Base-by-base conservation (phyloP, 2,113 vertebrate genomes). In the Scomber scombrus region DNA sequence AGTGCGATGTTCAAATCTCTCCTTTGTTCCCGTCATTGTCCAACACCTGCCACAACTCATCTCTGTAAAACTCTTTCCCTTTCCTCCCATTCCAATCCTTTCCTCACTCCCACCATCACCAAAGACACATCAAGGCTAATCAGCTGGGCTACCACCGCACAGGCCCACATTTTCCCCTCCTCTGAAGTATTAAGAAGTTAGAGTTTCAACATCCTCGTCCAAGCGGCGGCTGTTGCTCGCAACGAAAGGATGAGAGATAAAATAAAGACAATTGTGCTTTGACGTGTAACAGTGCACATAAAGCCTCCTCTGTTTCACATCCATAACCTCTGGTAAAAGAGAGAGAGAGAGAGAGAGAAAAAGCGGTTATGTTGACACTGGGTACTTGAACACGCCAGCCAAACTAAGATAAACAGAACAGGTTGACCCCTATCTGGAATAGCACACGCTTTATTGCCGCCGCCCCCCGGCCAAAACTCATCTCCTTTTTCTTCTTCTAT, bases 41-140 rank as follows among this genome's bases (percentile, higher is more conserved):
- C 84, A 86, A 88, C 85, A 91, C 90, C 90, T 89, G 89, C 80
- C 88, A 90, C 82, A 89, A 85, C 78, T 87, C 87, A 88, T 90
- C 85, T 86, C 75, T 21, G 70, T 82, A 80, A 85, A 81, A 62
- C 77, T 73, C 68, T 45, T 13, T 73, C 56, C 34, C 16, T 75
- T 56, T 50, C 54, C 62, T 71, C 58, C 47, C 23, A 4, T 68
- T 68, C 64, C 80, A 57, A 60, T 83, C 71, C 51, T 72, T 49
- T 58, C 65, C 67, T 82, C 76, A 51, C 68, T 87, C 75, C 57
- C 64, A 47, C 71, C 40, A 86, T 85, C 86, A 85, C 62, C 75
- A 85, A 60, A 81, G 66, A 85, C 34, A 54, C 82, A 69, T 84
- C 69, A 46, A 19, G 31, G 78, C 83, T 85, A 45, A 81, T 91